Evolutionary conservation across 1,140 invertebrate genomes (phyloP).

Genomic region (Sipha flava): DNA sequence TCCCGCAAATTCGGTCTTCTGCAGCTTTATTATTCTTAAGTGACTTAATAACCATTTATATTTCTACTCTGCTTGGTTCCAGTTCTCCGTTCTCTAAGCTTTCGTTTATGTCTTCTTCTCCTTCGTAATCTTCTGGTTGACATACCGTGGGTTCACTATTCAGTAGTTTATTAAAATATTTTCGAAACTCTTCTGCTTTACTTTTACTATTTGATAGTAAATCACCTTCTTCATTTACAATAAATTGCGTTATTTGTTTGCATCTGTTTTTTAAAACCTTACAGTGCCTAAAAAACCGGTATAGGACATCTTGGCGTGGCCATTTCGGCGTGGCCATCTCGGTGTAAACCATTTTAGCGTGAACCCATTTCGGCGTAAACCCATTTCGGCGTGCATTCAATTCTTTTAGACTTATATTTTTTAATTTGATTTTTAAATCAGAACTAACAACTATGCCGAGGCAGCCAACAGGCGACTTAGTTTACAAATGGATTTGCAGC

Average conservation of each 20-base stretch:
- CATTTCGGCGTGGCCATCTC: too few relatives aligned
- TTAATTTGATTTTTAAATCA: too few relatives aligned
- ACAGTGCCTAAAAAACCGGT: neutral
- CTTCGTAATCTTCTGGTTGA: neutral
- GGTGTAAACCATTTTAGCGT: too few relatives aligned
- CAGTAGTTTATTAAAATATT: neutral
- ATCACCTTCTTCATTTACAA: neutral
- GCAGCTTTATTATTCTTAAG: neutral
- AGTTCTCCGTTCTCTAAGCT: neutral
- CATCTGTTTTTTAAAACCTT: neutral
- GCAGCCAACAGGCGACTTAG: too few relatives aligned
- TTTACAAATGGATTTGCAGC: too few relatives aligned
- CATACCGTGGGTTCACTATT: neutral
- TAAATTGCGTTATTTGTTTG: neutral
- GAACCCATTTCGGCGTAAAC: too few relatives aligned
- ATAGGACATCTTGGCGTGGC: too few relatives aligned
- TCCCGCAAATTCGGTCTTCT: neutral
- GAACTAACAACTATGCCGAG: too few relatives aligned
- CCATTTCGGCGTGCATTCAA: too few relatives aligned
- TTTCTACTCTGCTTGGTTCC: neutral
- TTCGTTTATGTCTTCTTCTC: neutral
- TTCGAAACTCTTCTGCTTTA: neutral
- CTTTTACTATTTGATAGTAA: neutral
- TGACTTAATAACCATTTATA: neutral
- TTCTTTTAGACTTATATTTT: too few relatives aligned